Percentiles rank a stretch among this genome's conserved stretches.
phyloP scores from a whole-genome alignment of 2,888 invertebrate species.

The Calliphora vomitoria region DNA sequence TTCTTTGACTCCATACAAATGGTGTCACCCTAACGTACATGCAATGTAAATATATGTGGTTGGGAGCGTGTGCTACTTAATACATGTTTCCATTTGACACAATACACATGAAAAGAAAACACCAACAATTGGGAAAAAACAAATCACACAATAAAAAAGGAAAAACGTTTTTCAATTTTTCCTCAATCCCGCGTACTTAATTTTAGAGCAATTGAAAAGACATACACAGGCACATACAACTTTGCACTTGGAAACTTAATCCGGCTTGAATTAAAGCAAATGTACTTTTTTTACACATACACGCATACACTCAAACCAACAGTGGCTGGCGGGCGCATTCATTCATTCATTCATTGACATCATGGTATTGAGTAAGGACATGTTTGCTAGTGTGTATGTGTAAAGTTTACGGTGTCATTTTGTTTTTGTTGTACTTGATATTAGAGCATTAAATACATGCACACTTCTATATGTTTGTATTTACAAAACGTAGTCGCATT shows the following conservation, averaged over 20 bases:
- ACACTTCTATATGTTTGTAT: not conserved
- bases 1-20: too few species aligned
- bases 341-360: constrained; percentile 18
- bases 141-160: constrained; percentile 10
- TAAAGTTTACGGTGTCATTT: not conserved
- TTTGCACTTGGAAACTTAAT: constrained; percentile 31
- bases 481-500: constrained; percentile 55
- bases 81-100: not conserved
- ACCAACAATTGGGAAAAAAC: constrained; percentile 19
- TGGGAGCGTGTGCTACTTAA: not conserved
- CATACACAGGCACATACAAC: not conserved
- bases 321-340: not conserved
- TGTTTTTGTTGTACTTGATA: not conserved
- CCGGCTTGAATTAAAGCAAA: constrained; percentile 9
- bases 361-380: not conserved
- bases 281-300: not conserved
- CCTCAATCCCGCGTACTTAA: constrained; percentile 36
- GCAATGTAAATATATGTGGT: not conserved
- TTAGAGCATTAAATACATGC: constrained; percentile 4
- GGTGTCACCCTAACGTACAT: not conserved
- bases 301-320: not conserved
- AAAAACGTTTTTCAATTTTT: constrained; percentile 54
- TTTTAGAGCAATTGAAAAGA: constrained; percentile 50
- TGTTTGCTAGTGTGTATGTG: not conserved
- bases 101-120: constrained; percentile 15